phyloP scores from a whole-genome alignment of 2,888 invertebrate genomes.

The Eurytoma californica region DNA sequence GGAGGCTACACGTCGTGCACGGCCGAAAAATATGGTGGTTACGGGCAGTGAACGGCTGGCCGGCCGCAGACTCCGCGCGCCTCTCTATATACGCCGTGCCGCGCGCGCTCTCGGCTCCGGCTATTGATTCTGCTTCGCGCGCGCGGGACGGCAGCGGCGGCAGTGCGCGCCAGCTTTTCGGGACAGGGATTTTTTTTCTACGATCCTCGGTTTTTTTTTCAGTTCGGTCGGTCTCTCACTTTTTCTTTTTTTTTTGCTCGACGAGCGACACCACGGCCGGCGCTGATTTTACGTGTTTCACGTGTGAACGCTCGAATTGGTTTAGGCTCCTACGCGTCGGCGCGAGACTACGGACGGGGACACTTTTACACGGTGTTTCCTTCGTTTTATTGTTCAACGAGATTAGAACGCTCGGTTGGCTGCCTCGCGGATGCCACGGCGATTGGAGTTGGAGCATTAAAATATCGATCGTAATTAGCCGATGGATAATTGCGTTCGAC shows the following conservation, averaged over 20 bases:
- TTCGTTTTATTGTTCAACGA: too few relatives aligned
- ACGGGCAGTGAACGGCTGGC: not conserved
- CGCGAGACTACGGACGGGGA: too few relatives aligned
- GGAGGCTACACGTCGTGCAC: not conserved
- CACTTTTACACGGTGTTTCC: too few relatives aligned
- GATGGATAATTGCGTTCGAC: not conserved
- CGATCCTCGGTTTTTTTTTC: not conserved
- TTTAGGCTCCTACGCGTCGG: too few relatives aligned
- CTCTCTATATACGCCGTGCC: constrained; percentile 18
- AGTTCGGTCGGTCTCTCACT: not conserved
- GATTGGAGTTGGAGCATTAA: not conserved
- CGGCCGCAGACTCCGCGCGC: constrained; percentile 3
- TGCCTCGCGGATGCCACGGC: not conserved
- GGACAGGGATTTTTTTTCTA: not conserved
- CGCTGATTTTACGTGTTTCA: too few relatives aligned
- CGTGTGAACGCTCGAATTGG: too few relatives aligned
- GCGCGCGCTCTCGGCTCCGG: constrained; percentile 60
- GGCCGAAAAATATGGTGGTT: not conserved
- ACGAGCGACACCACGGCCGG: too few relatives aligned
- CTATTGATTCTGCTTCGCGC: constrained; percentile 73
- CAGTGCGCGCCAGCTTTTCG: constrained; percentile 31
- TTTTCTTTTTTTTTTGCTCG: constrained; percentile 2
- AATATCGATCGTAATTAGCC: not conserved
- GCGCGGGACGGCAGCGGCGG: constrained; percentile 57
- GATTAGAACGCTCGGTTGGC: not conserved